phyloP scores from a whole-genome alignment of 2,888 invertebrate species.

The Galerucella nymphaeae region DNA sequence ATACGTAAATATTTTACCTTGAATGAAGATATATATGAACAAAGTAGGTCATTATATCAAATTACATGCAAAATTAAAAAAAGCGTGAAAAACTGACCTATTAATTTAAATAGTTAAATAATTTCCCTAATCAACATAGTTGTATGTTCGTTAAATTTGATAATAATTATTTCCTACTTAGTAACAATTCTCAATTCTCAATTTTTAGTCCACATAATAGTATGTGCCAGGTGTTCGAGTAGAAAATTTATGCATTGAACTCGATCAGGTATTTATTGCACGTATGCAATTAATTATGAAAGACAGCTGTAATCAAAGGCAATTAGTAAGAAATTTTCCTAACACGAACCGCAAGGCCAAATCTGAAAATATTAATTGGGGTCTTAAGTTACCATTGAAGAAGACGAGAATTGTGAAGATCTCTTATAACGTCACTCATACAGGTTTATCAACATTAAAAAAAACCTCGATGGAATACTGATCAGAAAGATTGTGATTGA shows the following conservation, averaged over 20 bases:
- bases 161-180: background rate
- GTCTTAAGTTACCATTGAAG: conserved; percentile 1
- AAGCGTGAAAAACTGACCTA: no score
- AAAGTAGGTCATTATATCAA: no score
- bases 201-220: background rate
- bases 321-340: conserved; percentile 48
- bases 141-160: no score
- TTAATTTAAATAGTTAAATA: no score
- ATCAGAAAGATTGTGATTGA: background rate
- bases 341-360: conserved; percentile 47
- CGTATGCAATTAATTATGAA: conserved; percentile 48
- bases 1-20: no score
- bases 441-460: conserved; percentile 1
- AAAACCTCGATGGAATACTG: conserved; percentile 1
- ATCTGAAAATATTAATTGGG: conserved; percentile 40
- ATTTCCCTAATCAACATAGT: no score
- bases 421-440: background rate
- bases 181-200: background rate
- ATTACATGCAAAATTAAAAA: no score
- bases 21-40: no score
- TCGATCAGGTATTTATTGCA: conserved; percentile 46
- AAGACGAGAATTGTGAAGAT: conserved; percentile 3
- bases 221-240: conserved; percentile 39
- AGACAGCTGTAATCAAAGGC: conserved; percentile 50
- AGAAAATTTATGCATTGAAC: conserved; percentile 38